Conservation (phyloP, 2,888 invertebrate genomes). For the Orthosia incerta region DNA sequence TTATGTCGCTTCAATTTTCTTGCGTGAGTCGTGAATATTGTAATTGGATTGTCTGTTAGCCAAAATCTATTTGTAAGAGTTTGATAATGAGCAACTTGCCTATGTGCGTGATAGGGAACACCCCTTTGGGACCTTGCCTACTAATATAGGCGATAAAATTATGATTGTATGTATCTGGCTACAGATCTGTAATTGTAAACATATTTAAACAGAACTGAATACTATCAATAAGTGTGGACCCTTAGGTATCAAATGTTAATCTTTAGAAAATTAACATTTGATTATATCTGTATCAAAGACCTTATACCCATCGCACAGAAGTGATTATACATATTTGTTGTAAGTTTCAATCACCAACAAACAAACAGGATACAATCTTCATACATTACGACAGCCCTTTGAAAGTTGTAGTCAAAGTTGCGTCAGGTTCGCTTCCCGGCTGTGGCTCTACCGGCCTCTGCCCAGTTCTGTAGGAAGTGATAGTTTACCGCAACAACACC, state of each 20-base stretch:
- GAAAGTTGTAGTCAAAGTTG: conserved; percentile 36
- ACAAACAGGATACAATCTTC: conserved; percentile 22
- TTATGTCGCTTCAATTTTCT: not conserved
- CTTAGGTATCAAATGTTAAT: too few relatives aligned
- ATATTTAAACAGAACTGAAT: too few relatives aligned
- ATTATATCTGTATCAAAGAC: not conserved
- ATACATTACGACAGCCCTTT: conserved; percentile 26
- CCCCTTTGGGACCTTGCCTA: not conserved
- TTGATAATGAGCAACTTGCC: not conserved
- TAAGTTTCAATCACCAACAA: not conserved
- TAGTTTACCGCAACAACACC: conserved; percentile 44
- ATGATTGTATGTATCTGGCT: too few relatives aligned
- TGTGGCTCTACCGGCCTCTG: not conserved
- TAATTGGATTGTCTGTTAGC: not conserved
- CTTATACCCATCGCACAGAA: not conserved
- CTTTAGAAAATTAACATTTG: too few relatives aligned
- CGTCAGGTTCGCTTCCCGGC: conserved; percentile 37
- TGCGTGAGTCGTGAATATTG: not conserved
- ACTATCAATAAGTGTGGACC: too few relatives aligned
- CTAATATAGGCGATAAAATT: too few relatives aligned
- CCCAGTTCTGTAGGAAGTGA: conserved; percentile 29
- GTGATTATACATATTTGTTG: not conserved
- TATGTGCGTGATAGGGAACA: not conserved
- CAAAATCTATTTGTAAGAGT: not conserved
- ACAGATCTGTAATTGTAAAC: too few relatives aligned